Evolutionary conservation across 2,888 invertebrate species (phyloP).

Genomic region (Cactoblastis cactorum): DNA sequence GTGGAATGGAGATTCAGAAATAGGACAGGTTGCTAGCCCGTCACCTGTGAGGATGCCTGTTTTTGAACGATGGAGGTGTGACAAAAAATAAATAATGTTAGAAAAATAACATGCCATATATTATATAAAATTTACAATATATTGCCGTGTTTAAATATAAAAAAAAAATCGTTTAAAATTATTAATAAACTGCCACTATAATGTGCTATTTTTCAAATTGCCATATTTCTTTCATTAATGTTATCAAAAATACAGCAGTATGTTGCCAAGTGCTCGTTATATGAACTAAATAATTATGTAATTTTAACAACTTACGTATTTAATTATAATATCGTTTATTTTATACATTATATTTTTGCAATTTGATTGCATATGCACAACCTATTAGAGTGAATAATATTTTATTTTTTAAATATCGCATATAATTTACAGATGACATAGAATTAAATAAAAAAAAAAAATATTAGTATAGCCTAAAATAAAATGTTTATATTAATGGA

Average conservation of each 20-base stretch:
- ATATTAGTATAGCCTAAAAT: slow-evolving; percentile 32
- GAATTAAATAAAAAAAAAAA: slow-evolving; percentile 35
- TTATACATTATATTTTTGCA: slow-evolving; percentile 51
- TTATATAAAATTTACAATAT: slow-evolving; percentile 67
- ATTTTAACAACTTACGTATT: slow-evolving; percentile 12
- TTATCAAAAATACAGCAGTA: slow-evolving; percentile 54
- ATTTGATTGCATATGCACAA: slow-evolving; percentile 69
- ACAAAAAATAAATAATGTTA: slow-evolving; percentile 43
- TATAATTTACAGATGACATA: slow-evolving; percentile 37
- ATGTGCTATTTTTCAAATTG: slow-evolving; percentile 41
- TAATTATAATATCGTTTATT: slow-evolving; percentile 20
- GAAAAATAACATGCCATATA: slow-evolving; percentile 78
- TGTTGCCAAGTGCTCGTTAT: slow-evolving; percentile 32
- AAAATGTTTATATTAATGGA: slow-evolving; percentile 43
- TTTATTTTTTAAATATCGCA: slow-evolving; percentile 23
- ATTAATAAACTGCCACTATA: slow-evolving; percentile 22
- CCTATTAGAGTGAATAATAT: slow-evolving; percentile 39
- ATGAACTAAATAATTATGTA: slow-evolving; percentile 20
- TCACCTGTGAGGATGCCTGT: too few relatives aligned
- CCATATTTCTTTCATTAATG: slow-evolving; percentile 57
- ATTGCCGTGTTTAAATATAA: slow-evolving; percentile 55
- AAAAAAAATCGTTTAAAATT: slow-evolving; percentile 30
- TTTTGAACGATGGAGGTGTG: slow-evolving; percentile 21
- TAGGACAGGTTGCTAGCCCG: too few relatives aligned
- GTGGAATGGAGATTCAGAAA: too few relatives aligned